Base-by-base conservation (phyloP, 2,113 vertebrate species). In the Glareola pratincola region DNA sequence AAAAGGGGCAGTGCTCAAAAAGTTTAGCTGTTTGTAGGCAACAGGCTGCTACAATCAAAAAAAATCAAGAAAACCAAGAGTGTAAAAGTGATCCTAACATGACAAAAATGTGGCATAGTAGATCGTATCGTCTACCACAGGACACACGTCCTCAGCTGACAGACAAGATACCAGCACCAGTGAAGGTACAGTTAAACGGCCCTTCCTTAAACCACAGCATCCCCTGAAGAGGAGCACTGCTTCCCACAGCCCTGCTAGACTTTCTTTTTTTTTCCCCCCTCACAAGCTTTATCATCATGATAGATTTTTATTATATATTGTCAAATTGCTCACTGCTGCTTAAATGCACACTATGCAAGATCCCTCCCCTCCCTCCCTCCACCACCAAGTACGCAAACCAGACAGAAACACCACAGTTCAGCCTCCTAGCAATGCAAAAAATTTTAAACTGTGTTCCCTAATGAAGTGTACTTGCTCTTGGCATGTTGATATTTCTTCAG, bases 31-130 rank as follows among this genome's bases (percentile, higher is more conserved):
- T 13, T n/a, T 29, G 22, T 6, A 12, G 71, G 39, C 54, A 67
- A 22, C 36, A 37, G 51, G 29, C 19, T 77, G 62, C 24, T 43
- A 43, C 11, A 0, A 45, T 0, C 26, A 68, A n/a, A 82, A n/a
- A 82, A 67, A 72, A 17, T 2, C 8, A 54, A 37, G 37, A 39
- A 56, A 13, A 27, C 0, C 14, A 24, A 47, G 30, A 57, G 71
- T 0, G 34, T 5, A 9, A 22, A 47, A 54, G 12, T 1, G 34
- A 63, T 21, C 43, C 43, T 3, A 30, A 14, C 0, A 0, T 1
- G 53, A 34, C 17, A 30, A 63, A 79, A 67, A 22, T 0, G 0
- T 8, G 48, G 11, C 4, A 2, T 13, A 8, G 41, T 0, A 24
- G 53, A 29, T 8, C 4, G 0, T 36, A 9, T 4, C 3, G 4